Conservation (phyloP, 2,113 vertebrate species). For the Lagopus leucura region DNA sequence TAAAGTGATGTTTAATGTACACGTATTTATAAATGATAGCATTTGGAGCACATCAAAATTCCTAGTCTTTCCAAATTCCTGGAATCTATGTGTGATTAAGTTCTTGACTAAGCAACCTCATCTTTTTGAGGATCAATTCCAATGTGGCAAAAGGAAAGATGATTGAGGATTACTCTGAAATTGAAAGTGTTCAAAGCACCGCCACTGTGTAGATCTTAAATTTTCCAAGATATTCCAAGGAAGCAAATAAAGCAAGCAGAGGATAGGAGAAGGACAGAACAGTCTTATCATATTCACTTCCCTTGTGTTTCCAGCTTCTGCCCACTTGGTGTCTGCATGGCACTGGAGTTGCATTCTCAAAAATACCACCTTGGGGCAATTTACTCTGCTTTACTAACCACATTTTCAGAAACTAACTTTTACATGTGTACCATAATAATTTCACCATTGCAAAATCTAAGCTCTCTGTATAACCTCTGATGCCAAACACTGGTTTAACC, state of each 20-base stretch:
- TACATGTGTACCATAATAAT: not conserved
- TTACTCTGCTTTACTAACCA: not conserved
- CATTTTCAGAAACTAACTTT: not conserved
- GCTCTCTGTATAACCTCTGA: not conserved
- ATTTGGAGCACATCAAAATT: not conserved
- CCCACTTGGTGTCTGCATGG: not conserved
- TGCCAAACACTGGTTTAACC: not conserved
- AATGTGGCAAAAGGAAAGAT: not conserved
- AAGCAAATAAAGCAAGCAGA: slow-evolving; percentile 12
- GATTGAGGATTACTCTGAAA: not conserved
- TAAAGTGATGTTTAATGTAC: not conserved
- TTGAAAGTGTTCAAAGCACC: not conserved
- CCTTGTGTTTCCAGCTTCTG: not conserved
- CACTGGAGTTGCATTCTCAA: not conserved
- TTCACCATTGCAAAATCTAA: not conserved
- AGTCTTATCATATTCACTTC: not conserved
- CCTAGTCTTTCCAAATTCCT: not conserved
- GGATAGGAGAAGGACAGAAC: not conserved
- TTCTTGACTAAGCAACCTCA: not conserved
- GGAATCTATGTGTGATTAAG: not conserved
- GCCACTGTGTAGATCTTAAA: not conserved
- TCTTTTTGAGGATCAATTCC: not conserved
- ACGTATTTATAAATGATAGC: not conserved
- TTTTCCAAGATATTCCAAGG: not conserved
- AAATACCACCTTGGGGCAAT: not conserved